Base-by-base conservation (phyloP, 2,113 vertebrate genomes). In the Stegostoma tigrinum region DNA sequence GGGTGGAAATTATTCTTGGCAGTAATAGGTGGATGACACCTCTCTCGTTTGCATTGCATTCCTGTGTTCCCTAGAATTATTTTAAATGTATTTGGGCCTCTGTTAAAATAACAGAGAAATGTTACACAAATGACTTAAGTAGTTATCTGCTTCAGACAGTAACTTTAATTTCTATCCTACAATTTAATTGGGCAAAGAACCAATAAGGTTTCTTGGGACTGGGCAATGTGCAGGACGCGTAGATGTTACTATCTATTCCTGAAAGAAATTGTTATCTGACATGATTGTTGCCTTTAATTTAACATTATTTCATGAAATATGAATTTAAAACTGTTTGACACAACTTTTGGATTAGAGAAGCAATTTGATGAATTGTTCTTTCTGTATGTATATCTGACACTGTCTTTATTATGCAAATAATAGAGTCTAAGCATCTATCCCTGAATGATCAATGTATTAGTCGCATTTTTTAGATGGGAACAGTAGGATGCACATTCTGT, bases 91-190 rank as follows among this genome's bases (percentile, higher is more conserved):
- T 93, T 66, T 23, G 34, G 19, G 64, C 61, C 89, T 93, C 61
- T 93, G 89, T 24, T 93, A 23, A 93, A 93, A 66, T 67, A 67
- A 61, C 89, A 66, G 89, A 93, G 89, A 34, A 93, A 93, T 67
- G 61, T 3, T 64, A 93, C n/a, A 91, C 38, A 61, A 93, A 93
- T 93, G 34, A 67, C 61, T 64, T 93, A 66, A 66, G 55, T 67
- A 17, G 66, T 93, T 93, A 15, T n/a, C 34, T 38, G n/a, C 89
- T 93, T 66, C 67, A 67, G 38, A 93, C 6, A 38, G 61, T 61
- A 93, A 38, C 5, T 38, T 93, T 93, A 93, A 93, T 66, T 66
- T 93, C 89, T 66, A 38, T n/a, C 61, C n/a, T 27, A 95, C 52
- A 67, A 75, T 95, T 45, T 95, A 70, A 48, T 72, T 3, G 67